Evolutionary conservation across 1,140 invertebrate genomes (phyloP).

Genomic region (Cepaea nemoralis): DNA sequence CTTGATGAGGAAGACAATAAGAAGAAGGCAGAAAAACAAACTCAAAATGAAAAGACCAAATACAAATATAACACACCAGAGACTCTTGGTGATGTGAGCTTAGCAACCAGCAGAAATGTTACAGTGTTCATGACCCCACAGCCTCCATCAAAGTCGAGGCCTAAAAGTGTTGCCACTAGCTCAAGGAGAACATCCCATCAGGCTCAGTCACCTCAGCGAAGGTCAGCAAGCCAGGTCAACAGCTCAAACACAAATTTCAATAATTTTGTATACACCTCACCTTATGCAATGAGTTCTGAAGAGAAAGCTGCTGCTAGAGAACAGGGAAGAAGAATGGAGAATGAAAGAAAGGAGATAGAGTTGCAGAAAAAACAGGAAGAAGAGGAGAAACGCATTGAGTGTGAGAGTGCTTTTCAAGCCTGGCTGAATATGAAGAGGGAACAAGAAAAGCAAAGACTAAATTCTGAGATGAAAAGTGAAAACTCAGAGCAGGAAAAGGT

Average conservation of each 20-base stretch:
- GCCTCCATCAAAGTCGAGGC: constrained; percentile 57
- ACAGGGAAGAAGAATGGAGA: constrained; percentile 20
- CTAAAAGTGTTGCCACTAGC: constrained; percentile 31
- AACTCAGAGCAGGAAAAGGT: constrained; percentile 18
- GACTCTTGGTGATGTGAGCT: too few species aligned
- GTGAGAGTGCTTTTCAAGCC: constrained; percentile 36
- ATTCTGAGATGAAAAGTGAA: background rate
- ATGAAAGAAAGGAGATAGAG: constrained; percentile 38
- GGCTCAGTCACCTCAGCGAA: constrained; percentile 18
- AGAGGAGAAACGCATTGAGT: constrained; percentile 23
- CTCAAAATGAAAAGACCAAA: constrained; percentile 7
- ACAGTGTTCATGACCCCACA: constrained; percentile 40
- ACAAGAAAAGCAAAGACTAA: background rate
- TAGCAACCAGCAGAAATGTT: too few species aligned
- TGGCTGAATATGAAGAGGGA: constrained; percentile 35
- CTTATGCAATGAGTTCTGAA: constrained; percentile 59
- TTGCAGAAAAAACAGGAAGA: constrained; percentile 34
- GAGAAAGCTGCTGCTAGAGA: constrained; percentile 30
- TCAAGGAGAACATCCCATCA: constrained; percentile 3
- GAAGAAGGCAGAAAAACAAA: constrained; percentile 3
- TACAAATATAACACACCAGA: background rate
- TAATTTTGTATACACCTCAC: constrained; percentile 61
- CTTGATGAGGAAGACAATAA: constrained; percentile 20
- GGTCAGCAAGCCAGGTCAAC: constrained; percentile 10
- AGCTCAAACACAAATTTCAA: constrained; percentile 25